Evolutionary conservation across 2,113 vertebrate species (phyloP), one percentile per base, ranked within the genome.

Genomic region (Tretioscincus oriximinensis): DNA sequence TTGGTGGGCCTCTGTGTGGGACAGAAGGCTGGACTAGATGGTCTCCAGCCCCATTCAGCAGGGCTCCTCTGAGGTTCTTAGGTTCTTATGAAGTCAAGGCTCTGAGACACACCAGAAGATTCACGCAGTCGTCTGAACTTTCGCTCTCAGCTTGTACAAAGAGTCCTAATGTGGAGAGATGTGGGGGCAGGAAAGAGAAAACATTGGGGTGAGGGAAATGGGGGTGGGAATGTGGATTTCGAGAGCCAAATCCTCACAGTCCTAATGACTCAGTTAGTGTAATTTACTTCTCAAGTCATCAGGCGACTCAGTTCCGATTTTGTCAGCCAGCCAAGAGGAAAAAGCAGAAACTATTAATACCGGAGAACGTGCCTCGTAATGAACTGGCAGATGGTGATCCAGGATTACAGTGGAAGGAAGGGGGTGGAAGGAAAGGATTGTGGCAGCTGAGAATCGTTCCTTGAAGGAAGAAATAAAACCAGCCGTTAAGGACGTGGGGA

Each of bases 341-440:
- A 14, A 89, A 90, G 85, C 84, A 90, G 84, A 84, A 67, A 86
- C 89, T 91, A 88, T 90, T 90, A 90, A 90, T 92, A 90, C 88
- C 75, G 73, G 86, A 73, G 85, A 88, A 83, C 88, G 88, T 77
- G 86, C 85, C 64, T 82, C 81, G 78, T 61, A 85, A 89, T 78
- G 29, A 89, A 83, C 21, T 65, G 88, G 74, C 91, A 91, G 90
- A 88, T 88, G 84, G 86, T 78, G 88, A 87, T 86, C 54, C 85
- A 81, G 9, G 65, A 83, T 5, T 81, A 85, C 70, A 86, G 81
- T 21, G 28, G 20, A 14, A 22, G 31, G 58, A 5, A 3, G n/a
- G 26, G 49, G 20, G 7, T 22, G 5, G 18, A 10, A 26, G 24
- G 64, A 4, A 10, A 5, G 49, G n/a, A 10, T 85, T 87, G 88